Base-by-base conservation (phyloP, 2,113 vertebrate genomes). In the Hucho hucho region DNA sequence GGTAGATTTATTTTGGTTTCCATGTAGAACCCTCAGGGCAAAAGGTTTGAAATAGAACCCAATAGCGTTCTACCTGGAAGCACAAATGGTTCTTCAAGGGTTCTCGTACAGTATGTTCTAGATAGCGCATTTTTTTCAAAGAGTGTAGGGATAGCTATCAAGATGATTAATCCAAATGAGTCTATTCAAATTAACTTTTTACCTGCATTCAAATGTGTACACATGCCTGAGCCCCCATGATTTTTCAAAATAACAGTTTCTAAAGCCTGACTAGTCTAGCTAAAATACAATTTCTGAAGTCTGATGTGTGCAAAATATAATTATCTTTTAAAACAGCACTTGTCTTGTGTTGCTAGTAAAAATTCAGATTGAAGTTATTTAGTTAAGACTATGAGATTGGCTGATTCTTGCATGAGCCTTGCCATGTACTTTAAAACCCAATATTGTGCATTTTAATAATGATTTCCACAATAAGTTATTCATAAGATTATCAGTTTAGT, bases 151-250 rank as follows among this genome's bases (percentile, higher is more conserved):
- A 18, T 14, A 78, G 73, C 84, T 73, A 70, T 25, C 74, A 46
- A 64, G 18, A 53, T 63, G 68, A 72, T 69, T 69, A 22, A 69
- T 80, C 73, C 74, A 59, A 26, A 22, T n/a, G 24, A 22, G 64
- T 65, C 79, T 58, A 56, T 58, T 11, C 66, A 75, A 65, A 74
- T 69, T 2, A 49, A 73, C 69, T 2, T 11, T 43, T 43, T 12
- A 43, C 9, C 9, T 67, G 29, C 28, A 13, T 79, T 82, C 67
- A 77, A 65, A 61, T 61, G 58, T 61, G 58, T 61, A 22, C 20
- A 43, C 37, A 61, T 0, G 26, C 28, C 69, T 26, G 26, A 69
- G 68, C 72, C 71, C 63, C 37, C 2, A n/a, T 56, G 12, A 4
- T 20, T 5, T 56, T 59, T 75, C 43, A 22, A 47, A 65, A 63